A percentile compares a stretch with the other conserved stretches of the same genome.
phyloP scores from a whole-genome alignment of 2,888 invertebrate species.

The Boloria euphrosyne region DNA sequence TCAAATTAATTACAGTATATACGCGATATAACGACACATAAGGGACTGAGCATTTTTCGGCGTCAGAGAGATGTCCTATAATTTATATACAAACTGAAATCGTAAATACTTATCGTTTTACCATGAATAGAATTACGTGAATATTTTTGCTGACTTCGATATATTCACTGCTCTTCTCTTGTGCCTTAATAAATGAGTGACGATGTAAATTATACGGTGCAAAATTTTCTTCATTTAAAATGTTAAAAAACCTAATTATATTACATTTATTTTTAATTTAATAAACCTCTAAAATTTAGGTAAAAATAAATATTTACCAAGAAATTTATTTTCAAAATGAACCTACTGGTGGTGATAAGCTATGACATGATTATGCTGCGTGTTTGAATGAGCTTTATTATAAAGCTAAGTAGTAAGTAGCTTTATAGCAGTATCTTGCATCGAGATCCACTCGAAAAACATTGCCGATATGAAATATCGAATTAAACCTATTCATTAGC shows the following conservation, averaged over 20 bases:
- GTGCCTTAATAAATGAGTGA: neutral
- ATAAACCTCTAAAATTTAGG: too few species aligned
- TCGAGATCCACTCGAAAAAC: constrained; percentile 5
- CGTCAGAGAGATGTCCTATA: neutral
- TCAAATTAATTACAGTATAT: neutral
- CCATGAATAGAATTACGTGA: too few species aligned
- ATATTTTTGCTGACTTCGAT: too few species aligned
- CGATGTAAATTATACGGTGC: neutral
- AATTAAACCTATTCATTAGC: constrained; percentile 1
- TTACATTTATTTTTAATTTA: too few species aligned
- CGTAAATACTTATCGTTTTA: too few species aligned
- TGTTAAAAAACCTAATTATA: too few species aligned
- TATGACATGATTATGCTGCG: constrained; percentile 12
- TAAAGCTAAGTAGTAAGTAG: too few species aligned
- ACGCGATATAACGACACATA: too few species aligned
- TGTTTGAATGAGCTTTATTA: constrained; percentile 19
- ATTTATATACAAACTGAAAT: neutral
- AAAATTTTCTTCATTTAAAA: too few species aligned
- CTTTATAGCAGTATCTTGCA: constrained; percentile 17
- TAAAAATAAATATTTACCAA: neutral
- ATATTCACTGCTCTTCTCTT: neutral
- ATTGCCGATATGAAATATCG: constrained; percentile 2
- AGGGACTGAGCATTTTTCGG: too few species aligned
- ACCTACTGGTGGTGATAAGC: constrained; percentile 12
- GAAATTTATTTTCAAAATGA: neutral